Evolutionary conservation across 1,140 invertebrate genomes (phyloP), one percentile per base, ranked within the genome.

Genomic region (Drosophila bocki): DNA sequence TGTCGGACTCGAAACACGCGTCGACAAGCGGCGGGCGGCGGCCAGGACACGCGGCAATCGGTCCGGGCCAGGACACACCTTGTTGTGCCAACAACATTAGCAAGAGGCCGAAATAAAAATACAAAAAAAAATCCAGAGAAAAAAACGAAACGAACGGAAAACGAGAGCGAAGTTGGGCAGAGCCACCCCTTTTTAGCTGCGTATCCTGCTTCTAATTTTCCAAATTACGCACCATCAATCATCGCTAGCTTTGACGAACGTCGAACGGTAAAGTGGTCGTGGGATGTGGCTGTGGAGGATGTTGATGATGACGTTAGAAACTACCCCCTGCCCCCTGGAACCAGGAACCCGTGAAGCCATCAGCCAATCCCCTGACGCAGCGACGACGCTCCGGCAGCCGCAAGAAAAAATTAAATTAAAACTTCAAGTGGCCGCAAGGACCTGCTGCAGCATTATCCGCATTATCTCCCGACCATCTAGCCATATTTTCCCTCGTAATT

Each of bases 71-170:
- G 77, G 84, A 86, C 90, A 91, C 90, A 91, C 90, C 90, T 91
- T 91, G 85, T 91, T 91, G 84, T 81, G 77, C 90, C 90, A 91
- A 91, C 85, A 91, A 83, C 85, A 88, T 88, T 88, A 88, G 85
- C 85, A 88, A 85, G 63, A 75, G 68, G 72, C 85, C 58, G 64
- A 86, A 88, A 82, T 51, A 60, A 53, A 50, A 33, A 39, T 39
- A 29, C 51, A 37, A 47, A 79, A 33, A 35, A 17, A 35, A 69
- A 41, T 22, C 63, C 33, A 32, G 32, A 33, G 35, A 33, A 62
- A 42, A 45, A 62, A 62, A 33, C 32, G 47, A 48, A 26, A n/a
- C 13, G 47, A 26, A 56, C 65, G 60, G 50, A 63, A 61, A 74
- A 61, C 64, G 64, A 62, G 41, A 77, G 53, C 64, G n/a, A 57